Conservation (phyloP, 2,113 vertebrate species). For the Taurulus bubalis region DNA sequence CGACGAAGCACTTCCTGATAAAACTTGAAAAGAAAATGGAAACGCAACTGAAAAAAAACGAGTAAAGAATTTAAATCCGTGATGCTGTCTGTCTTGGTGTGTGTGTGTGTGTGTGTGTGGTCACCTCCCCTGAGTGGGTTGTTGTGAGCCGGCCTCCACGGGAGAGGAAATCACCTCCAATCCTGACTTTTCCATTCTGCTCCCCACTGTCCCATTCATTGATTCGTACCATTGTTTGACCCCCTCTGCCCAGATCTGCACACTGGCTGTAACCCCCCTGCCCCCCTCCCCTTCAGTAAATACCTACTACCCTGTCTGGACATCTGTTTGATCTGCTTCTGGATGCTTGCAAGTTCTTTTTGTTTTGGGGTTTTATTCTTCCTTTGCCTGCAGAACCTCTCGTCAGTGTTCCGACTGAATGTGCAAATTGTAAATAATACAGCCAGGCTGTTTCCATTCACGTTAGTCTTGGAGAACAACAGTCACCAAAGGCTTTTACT, state of each 20-base stretch:
- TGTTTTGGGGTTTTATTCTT: conserved; percentile 50
- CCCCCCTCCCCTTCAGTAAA: neutral
- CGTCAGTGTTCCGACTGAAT: conserved; percentile 85
- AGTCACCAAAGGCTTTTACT: conserved; percentile 77
- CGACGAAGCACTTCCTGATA: conserved; percentile 89
- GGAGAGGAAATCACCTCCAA: conserved; percentile 38
- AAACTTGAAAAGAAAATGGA: conserved; percentile 87
- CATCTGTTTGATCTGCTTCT: conserved; percentile 50
- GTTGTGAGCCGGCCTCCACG: conserved; percentile 34
- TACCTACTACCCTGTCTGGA: conserved; percentile 16
- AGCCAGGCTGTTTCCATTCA: conserved; percentile 76
- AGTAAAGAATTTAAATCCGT: conserved; percentile 60
- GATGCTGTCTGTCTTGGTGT: conserved; percentile 81
- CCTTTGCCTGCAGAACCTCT: conserved; percentile 75
- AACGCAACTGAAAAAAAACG: conserved; percentile 51
- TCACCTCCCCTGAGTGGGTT: conserved; percentile 69
- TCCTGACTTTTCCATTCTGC: conserved; percentile 21
- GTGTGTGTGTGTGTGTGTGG: conserved; percentile 59
- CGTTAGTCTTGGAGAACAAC: conserved; percentile 87
- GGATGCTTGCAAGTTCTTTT: conserved; percentile 70
- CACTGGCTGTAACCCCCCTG: conserved; percentile 1
- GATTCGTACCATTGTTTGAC: conserved; percentile 24
- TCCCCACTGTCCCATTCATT: conserved; percentile 10
- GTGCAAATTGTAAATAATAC: conserved; percentile 85
- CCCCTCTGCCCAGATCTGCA: conserved; percentile 11